A percentile compares a stretch with the other conserved stretches of the same genome.
phyloP scores from a whole-genome alignment of 2,888 invertebrate species.

The Boloria euphrosyne region DNA sequence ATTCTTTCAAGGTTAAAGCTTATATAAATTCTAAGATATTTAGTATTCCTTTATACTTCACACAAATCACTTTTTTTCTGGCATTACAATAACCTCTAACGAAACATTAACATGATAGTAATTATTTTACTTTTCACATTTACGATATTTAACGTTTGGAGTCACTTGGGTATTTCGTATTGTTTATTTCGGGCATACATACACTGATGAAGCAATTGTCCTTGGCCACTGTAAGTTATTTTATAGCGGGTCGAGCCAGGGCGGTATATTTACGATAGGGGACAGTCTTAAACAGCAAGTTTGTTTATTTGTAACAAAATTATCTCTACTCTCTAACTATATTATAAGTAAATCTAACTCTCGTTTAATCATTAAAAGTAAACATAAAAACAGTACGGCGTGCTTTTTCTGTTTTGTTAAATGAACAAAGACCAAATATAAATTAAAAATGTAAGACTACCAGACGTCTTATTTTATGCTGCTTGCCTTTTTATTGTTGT shows the following conservation, averaged over 20 bases:
- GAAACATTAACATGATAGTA: background rate
- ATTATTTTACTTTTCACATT: background rate
- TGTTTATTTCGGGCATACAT: conserved; percentile 46
- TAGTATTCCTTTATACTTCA: too few relatives aligned
- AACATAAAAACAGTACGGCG: too few relatives aligned
- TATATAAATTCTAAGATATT: too few relatives aligned
- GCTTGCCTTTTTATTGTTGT: too few relatives aligned
- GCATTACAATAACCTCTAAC: too few relatives aligned
- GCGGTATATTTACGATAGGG: conserved; percentile 48
- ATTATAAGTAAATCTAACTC: conserved; percentile 1
- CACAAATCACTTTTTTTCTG: too few relatives aligned
- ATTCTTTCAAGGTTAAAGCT: too few relatives aligned
- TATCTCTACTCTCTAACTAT: conserved; percentile 23
- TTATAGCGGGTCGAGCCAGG: conserved; percentile 48
- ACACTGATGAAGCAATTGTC: conserved; percentile 52
- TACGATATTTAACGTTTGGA: conserved; percentile 16
- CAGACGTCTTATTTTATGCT: too few relatives aligned
- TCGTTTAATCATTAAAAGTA: background rate
- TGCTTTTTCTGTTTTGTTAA: too few relatives aligned
- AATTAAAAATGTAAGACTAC: too few relatives aligned
- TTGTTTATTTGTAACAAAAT: conserved; percentile 31
- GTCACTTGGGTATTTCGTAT: conserved; percentile 42
- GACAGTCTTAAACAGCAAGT: conserved; percentile 42
- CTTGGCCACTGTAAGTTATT: conserved; percentile 52
- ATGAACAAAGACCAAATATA: too few relatives aligned